phyloP scores from a whole-genome alignment of 2,113 vertebrate genomes.

The Loxodonta africana region DNA sequence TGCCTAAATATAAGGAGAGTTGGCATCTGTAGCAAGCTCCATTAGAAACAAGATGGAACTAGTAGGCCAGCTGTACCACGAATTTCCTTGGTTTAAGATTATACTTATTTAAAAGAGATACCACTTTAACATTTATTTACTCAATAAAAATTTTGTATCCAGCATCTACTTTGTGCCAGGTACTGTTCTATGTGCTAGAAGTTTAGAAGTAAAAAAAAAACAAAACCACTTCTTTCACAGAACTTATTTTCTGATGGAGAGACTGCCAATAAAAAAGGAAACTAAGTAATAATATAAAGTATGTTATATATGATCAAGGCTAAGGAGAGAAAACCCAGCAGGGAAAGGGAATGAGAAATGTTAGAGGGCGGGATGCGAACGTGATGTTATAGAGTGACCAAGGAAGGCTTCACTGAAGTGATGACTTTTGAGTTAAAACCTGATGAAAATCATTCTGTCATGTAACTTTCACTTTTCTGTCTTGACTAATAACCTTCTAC shows the following conservation, averaged over 20 bases:
- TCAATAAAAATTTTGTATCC: neutral
- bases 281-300: neutral
- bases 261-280: neutral
- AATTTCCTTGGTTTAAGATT: constrained; percentile 1
- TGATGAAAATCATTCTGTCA: neutral
- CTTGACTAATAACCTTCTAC: neutral
- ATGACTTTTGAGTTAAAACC: neutral
- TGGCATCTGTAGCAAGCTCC: constrained; percentile 43
- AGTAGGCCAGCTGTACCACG: neutral
- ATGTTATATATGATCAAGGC: neutral
- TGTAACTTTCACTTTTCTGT: neutral
- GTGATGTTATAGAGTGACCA: neutral
- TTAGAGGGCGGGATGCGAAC: neutral
- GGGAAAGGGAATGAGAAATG: neutral
- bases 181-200: neutral
- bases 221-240: neutral
- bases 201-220: neutral
- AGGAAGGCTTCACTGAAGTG: neutral
- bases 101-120: neutral
- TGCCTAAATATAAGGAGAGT: neutral
- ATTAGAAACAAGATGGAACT: neutral
- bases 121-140: constrained; percentile 47
- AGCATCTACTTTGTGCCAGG: neutral
- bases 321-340: neutral
- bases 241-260: constrained; percentile 20